A percentile compares a stretch with the other conserved stretches of the same genome.
Evolutionary conservation across 2,888 invertebrate species (phyloP).

Genomic region (Palloptera scutellata): DNA sequence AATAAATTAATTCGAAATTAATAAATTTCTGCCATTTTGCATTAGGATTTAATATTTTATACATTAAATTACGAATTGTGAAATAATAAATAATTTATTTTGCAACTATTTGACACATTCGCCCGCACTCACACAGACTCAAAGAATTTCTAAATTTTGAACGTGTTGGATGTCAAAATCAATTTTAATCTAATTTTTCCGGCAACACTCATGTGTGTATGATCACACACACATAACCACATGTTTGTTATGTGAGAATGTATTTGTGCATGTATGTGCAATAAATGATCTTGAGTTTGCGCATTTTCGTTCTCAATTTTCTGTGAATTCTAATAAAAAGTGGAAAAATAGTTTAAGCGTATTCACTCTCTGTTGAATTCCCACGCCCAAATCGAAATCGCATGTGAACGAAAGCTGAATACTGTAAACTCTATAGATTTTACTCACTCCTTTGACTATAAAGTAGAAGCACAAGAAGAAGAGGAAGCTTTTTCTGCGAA

Average conservation of each 20-base stretch:
- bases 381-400: conserved; percentile 30
- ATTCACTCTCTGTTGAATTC: conserved; percentile 31
- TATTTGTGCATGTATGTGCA: conserved; percentile 4
- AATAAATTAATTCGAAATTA: not conserved
- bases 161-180: conserved; percentile 20
- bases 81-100: not conserved
- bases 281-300: conserved; percentile 36
- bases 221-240: not conserved
- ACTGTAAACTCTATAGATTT: conserved; percentile 34
- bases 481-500: conserved; percentile 43
- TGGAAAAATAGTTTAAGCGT: not conserved
- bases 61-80: not conserved
- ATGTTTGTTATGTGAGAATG: not conserved
- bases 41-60: no score
- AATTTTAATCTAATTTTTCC: conserved; percentile 12
- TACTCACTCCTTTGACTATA: conserved; percentile 43
- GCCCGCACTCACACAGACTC: not conserved
- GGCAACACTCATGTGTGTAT: conserved; percentile 10
- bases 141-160: not conserved
- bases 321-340: no score
- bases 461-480: not conserved
- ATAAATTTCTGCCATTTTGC: no score
- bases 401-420: conserved; percentile 8
- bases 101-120: conserved; percentile 16
- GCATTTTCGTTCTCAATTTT: conserved; percentile 28